These are phyloP conservation scores for Pelodytes ibericus DNA, from an alignment of 2,797 vertebrate species.

Conservation along the genomic window DNA sequence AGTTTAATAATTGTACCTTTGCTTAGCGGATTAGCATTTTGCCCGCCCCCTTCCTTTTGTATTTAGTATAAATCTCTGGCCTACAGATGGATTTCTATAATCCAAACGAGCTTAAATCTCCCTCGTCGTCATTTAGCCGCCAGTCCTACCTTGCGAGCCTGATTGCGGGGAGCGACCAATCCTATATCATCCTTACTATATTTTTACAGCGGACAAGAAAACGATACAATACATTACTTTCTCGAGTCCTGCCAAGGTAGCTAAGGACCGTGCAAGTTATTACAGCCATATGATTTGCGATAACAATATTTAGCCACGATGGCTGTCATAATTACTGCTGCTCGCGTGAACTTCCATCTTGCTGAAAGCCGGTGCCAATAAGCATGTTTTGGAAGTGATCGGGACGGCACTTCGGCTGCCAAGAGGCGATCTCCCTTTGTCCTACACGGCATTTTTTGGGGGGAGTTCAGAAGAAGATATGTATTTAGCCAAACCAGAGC, in stretches of 20 bases:
- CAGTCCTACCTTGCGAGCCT: neutral
- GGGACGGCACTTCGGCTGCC: conserved; percentile 28
- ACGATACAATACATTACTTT: conserved; percentile 11
- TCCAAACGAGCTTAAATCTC: neutral
- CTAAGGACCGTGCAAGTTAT: neutral
- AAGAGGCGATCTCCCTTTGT: conserved; percentile 24
- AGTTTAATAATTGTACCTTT: neutral
- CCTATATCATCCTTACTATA: too few relatives aligned
- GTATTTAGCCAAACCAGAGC: conserved; percentile 21
- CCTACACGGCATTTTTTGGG: neutral
- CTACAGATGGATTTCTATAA: neutral
- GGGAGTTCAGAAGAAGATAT: conserved; percentile 10
- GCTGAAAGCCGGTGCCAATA: conserved; percentile 39
- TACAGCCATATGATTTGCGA: neutral
- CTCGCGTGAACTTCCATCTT: conserved; percentile 42
- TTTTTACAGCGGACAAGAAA: too few relatives aligned
- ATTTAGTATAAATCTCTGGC: neutral
- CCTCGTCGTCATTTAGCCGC: neutral
- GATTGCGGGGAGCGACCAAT: too few relatives aligned
- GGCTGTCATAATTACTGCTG: conserved; percentile 21
- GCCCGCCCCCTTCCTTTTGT: neutral
- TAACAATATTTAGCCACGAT: conserved; percentile 47
- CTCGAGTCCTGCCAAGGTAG: neutral
- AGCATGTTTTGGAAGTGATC: conserved; percentile 20
- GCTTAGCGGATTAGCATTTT: neutral